Evolutionary conservation across 2,888 invertebrate genomes (phyloP), one percentile per base, ranked within the genome.

Genomic region (Zonitis immaculata): DNA sequence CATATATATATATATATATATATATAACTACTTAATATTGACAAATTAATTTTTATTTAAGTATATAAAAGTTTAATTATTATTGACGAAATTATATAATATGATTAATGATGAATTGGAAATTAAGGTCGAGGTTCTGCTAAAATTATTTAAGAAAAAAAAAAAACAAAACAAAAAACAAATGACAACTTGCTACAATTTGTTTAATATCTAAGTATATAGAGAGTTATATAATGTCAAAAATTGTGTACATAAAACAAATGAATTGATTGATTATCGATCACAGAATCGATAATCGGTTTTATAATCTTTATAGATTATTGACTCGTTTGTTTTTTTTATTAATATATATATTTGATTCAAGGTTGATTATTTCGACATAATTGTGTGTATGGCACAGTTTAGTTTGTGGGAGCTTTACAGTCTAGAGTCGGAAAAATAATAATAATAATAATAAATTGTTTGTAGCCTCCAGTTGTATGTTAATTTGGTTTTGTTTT

Each of bases 331-430:
- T 9, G 6, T 18, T 44, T 44, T 3, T 22, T 22, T 22, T 22
- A 22, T 22, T n/a, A n/a, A n/a, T n/a, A n/a, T n/a, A n/a, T 22
- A 3, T 5, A 22, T 22, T 5, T 22, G 22, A 22, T 12, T 47
- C 47, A 47, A 44, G 47, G 47, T 42, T 42, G n/a, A 47, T 20
- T 28, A 27, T 51, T 47, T 30, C 47, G 32, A 47, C 47, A 52
- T 44, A 25, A 27, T 45, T 45, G 27, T 44, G n/a, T n/a, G n/a
- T n/a, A n/a, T n/a, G 52, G 43, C 52, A 52, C 52, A 52, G 52
- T 52, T 52, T 47, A 26, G 51, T 22, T 25, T 32, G 52, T 47
- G 47, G 52, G 52, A 47, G 47, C 35, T 35, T 45, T 42, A 42
- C 42, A 18, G 20, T 27, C 43, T 43, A n/a, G 22, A 43, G 6